A percentile compares a stretch with the other conserved stretches of the same genome.
phyloP scores from a whole-genome alignment of 2,888 invertebrate genomes.

The Drosophila dives region DNA sequence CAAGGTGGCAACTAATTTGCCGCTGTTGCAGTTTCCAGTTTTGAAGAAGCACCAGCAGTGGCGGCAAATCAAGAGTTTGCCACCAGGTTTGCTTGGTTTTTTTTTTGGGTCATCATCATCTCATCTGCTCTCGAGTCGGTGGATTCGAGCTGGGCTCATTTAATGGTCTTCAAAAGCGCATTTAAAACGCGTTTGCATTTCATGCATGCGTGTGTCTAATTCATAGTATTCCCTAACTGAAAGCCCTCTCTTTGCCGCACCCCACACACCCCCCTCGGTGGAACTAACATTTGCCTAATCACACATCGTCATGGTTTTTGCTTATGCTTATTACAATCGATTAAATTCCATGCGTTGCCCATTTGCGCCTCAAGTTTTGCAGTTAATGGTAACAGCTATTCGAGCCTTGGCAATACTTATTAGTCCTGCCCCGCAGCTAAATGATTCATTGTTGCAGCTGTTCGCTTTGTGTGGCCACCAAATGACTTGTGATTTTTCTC shows the following conservation, averaged over 20 bases:
- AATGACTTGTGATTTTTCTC: slow-evolving; percentile 41
- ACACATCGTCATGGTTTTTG: slow-evolving; percentile 43
- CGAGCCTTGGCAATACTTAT: neutral
- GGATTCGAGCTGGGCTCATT: slow-evolving; percentile 12
- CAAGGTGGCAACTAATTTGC: slow-evolving; percentile 47
- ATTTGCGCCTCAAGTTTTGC: slow-evolving; percentile 19
- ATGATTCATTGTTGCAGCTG: slow-evolving; percentile 24
- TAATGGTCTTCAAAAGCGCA: slow-evolving; percentile 71
- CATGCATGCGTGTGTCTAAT: slow-evolving; percentile 52
- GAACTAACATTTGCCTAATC: slow-evolving; percentile 30
- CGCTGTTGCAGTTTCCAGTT: slow-evolving; percentile 16
- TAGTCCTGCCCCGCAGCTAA: slow-evolving; percentile 18
- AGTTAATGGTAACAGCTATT: slow-evolving; percentile 2
- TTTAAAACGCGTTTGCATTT: slow-evolving; percentile 70
- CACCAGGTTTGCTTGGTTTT: slow-evolving; percentile 44
- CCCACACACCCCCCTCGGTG: neutral
- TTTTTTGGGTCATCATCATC: slow-evolving; percentile 46
- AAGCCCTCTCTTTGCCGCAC: neutral
- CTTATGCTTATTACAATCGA: slow-evolving; percentile 35
- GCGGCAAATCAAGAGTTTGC: slow-evolving; percentile 31
- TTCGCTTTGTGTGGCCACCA: neutral
- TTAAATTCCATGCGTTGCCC: slow-evolving; percentile 51
- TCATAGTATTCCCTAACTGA: slow-evolving; percentile 16
- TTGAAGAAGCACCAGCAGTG: neutral
- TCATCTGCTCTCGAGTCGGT: slow-evolving; percentile 20